phyloP scores from a whole-genome alignment of 2,888 invertebrate genomes.

The Pterostichus madidus region DNA sequence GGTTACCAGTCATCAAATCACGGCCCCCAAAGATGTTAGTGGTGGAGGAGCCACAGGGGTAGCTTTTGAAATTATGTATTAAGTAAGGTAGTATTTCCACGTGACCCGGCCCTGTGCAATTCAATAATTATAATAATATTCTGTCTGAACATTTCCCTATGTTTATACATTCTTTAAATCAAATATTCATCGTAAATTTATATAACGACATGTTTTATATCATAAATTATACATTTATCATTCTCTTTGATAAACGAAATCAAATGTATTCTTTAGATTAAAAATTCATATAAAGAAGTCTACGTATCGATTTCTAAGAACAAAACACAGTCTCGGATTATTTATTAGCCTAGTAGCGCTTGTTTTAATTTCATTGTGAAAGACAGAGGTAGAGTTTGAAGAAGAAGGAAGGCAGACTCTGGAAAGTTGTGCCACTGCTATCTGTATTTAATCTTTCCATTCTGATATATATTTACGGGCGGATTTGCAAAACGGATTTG shows the following conservation, averaged over 20 bases:
- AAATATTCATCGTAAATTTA: not conserved
- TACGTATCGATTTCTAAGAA: not conserved
- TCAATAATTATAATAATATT: no score
- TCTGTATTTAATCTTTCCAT: conserved; percentile 36
- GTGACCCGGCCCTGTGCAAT: no score
- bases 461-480: conserved; percentile 21
- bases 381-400: not conserved
- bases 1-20: no score
- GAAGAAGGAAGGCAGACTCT: no score
- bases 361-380: no score
- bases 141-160: not conserved
- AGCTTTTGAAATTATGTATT: no score
- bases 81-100: no score
- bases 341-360: not conserved
- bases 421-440: not conserved
- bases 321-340: no score
- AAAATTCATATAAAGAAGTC: not conserved
- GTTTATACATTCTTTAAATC: not conserved
- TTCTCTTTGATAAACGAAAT: not conserved
- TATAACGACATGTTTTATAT: not conserved
- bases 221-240: not conserved
- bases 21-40: no score
- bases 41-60: no score
- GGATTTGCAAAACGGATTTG: conserved; percentile 22
- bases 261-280: conserved; percentile 1